These are phyloP conservation scores for Chloroclystis v-ata DNA, from an alignment of 2,888 invertebrate genomes.

Conservation along the genomic window DNA sequence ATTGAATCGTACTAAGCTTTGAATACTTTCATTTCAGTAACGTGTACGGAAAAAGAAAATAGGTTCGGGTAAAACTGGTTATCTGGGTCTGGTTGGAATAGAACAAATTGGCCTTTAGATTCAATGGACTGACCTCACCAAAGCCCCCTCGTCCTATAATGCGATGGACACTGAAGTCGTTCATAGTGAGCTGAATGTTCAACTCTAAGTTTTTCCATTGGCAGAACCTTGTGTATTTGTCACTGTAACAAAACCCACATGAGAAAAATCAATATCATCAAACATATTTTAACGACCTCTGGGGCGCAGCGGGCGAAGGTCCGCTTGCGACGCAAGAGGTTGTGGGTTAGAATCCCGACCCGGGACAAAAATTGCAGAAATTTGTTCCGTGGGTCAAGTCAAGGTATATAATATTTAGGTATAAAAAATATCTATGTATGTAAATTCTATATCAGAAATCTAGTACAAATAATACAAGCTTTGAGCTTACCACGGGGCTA, in stretches of 20 bases:
- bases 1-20: constrained; percentile 3
- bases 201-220: constrained; percentile 99
- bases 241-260: constrained; percentile 82
- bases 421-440: no score
- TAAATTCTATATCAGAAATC: no score
- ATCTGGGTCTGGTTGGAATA: constrained; percentile 5
- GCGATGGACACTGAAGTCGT: constrained; percentile 99
- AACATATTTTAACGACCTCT: no score
- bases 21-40: constrained; percentile 9
- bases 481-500: no score
- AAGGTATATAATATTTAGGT: no score
- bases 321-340: no score
- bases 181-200: constrained; percentile 99
- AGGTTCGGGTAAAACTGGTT: constrained; percentile 7
- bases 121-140: constrained; percentile 83
- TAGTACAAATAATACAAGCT: no score
- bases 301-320: no score
- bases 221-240: constrained; percentile 99
- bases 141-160: constrained; percentile 99
- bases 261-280: background rate
- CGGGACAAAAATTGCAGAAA: no score
- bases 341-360: no score
- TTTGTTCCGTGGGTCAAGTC: no score
- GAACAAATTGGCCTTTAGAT: constrained; percentile 18
- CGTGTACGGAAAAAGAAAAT: constrained; percentile 7